Base-by-base conservation (phyloP, 2,888 invertebrate genomes). In the Microctonus brassicae region DNA sequence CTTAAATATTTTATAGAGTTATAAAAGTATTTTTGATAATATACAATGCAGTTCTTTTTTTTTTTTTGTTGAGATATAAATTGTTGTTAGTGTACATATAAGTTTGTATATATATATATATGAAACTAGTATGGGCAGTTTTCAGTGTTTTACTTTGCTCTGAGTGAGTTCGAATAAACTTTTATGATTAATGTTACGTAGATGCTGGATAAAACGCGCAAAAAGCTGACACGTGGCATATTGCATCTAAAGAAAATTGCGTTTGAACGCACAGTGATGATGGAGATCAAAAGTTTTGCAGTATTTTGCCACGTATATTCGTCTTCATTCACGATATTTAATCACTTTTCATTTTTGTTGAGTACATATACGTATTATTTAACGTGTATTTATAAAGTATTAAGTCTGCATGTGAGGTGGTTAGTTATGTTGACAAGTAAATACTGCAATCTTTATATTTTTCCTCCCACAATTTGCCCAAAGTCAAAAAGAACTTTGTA, bases 101-200 rank as follows among this genome's bases (percentile, higher is more conserved):
- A 3, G 33, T 33, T 5, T 33, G 7, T 33, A 33, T 39, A n/a
- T 39, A n/a, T 9, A 47, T 47, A 20, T 47, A 9, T 20, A n/a
- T 47, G 17, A 17, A 20, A 47, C 6, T 7, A 47, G 6, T 47
- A 20, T 17, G 20, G 20, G 17, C 17, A 47, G 17, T 17, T 17
- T 5, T 17, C 47, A 7, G 47, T 17, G 17, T 17, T 47, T 47
- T 17, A 47, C 47, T 47, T 17, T 17, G 17, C 20, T 7, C 47
- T 17, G 47, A 47, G 47, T 47, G 17, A 42, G 67, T 67, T 22
- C 71, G 66, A 33, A 39, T 47, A 77, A 75, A 75, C 75, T 75
- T 77, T 75, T 77, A 74, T 74, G 75, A 75, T 77, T 75, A 75
- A 77, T 77, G 75, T 73, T 69, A 63, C 64, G 65, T 63, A 26